Conservation (phyloP, 2,888 invertebrate species). For the Lasioglossum villosulum region DNA sequence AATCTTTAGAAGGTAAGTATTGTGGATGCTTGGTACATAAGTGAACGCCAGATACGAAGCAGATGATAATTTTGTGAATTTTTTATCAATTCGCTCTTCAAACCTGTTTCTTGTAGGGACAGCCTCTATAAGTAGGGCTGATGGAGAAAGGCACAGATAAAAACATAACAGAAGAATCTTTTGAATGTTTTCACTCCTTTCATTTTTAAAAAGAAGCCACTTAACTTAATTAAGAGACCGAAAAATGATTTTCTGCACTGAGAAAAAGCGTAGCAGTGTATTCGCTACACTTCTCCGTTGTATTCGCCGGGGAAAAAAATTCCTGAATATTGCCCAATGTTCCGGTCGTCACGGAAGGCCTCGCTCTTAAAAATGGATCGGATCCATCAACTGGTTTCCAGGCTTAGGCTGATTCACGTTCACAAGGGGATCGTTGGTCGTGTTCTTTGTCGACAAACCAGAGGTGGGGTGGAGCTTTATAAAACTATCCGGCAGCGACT, state of each 20-base stretch:
- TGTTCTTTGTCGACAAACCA: constrained; percentile 33
- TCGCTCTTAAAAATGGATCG: constrained; percentile 58
- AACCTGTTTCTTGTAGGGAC: neutral
- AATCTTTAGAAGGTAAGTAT: neutral
- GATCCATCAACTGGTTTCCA: constrained; percentile 50
- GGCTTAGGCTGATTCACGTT: constrained; percentile 32
- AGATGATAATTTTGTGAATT: neutral
- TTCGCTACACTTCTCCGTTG: neutral
- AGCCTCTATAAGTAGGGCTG: neutral
- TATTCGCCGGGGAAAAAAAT: neutral
- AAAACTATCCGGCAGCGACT: constrained; percentile 47
- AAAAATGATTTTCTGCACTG: neutral
- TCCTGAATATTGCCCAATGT: neutral
- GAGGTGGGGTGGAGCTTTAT: constrained; percentile 48
- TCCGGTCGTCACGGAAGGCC: neutral
- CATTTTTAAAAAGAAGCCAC: neutral
- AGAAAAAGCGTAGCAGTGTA: no score
- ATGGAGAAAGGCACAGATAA: neutral
- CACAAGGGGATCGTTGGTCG: constrained; percentile 19
- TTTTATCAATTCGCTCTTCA: neutral
- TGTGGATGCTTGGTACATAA: neutral
- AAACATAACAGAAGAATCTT: neutral
- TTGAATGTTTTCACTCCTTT: neutral
- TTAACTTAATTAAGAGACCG: neutral
- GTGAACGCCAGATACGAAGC: neutral